These are phyloP conservation scores for Macrophya annulata DNA, from an alignment of 2,888 invertebrate species.

Conservation along the genomic window DNA sequence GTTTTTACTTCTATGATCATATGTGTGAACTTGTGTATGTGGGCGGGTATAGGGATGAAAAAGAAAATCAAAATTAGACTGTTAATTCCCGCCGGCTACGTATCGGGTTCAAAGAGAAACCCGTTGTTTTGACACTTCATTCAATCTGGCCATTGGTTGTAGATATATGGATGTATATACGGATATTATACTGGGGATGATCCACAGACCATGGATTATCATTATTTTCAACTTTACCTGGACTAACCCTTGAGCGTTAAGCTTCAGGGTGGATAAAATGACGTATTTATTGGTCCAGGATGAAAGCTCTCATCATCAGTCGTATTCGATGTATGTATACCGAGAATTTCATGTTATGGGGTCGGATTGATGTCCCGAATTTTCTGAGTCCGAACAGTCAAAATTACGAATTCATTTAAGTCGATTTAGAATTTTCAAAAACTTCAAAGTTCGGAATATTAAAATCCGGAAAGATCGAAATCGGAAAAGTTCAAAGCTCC, in stretches of 20 bases:
- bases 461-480: too few species aligned
- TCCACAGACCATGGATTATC: not conserved
- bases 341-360: not conserved
- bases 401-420: too few species aligned
- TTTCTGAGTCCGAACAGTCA: too few species aligned
- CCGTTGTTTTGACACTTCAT: constrained; percentile 30
- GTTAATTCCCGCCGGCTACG: constrained; percentile 33
- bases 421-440: too few species aligned
- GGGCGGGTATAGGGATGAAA: not conserved
- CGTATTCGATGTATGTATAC: not conserved
- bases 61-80: constrained; percentile 21
- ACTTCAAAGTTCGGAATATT: too few species aligned
- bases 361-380: too few species aligned
- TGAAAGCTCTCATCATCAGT: not conserved
- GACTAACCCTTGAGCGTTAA: not conserved
- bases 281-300: not conserved
- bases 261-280: not conserved
- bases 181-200: not conserved
- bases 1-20: too few species aligned
- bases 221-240: constrained; percentile 20
- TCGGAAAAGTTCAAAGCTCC: too few species aligned
- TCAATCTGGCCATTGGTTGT: not conserved
- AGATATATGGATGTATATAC: not conserved
- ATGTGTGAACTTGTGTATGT: too few species aligned
- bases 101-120: constrained; percentile 25